Percentiles rank a stretch among this genome's conserved stretches.
Evolutionary conservation across 1,140 invertebrate species (phyloP).

Genomic region (Atopsyche davidsoni): DNA sequence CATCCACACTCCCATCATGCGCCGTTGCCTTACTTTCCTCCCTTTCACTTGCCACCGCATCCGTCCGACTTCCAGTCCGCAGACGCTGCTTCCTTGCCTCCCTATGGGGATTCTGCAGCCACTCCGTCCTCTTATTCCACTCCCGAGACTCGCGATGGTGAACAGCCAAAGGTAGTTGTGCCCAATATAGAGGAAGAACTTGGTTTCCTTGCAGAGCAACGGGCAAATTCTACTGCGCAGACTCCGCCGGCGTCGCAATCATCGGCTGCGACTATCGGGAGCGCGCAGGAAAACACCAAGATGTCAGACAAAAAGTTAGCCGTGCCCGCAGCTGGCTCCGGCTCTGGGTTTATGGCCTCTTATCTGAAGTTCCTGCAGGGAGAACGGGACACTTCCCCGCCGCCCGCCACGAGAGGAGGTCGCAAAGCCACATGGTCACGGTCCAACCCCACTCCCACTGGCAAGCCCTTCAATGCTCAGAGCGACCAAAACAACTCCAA

Average conservation of each 20-base stretch:
- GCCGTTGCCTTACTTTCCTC: constrained; percentile 59
- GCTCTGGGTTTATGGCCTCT: constrained; percentile 75
- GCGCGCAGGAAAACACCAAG: constrained; percentile 46
- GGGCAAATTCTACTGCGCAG: constrained; percentile 48
- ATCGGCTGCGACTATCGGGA: constrained; percentile 37
- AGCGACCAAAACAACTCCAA: constrained; percentile 32
- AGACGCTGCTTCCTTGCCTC: constrained; percentile 56
- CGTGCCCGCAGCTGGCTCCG: constrained; percentile 54
- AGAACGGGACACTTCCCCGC: constrained; percentile 71
- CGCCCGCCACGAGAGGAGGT: constrained; percentile 57
- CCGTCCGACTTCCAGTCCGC: constrained; percentile 57
- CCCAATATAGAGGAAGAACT: constrained; percentile 81
- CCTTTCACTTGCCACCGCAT: constrained; percentile 60
- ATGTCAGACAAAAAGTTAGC: constrained; percentile 50
- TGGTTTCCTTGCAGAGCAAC: constrained; percentile 64
- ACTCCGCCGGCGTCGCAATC: constrained; percentile 44
- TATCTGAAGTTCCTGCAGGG: constrained; percentile 80
- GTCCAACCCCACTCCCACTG: constrained; percentile 40
- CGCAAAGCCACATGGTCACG: constrained; percentile 60
- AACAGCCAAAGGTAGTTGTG: constrained; percentile 73
- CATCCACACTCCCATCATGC: constrained; percentile 58
- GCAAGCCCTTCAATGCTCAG: constrained; percentile 37
- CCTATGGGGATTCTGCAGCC: constrained; percentile 50
- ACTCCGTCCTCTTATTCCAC: constrained; percentile 40
- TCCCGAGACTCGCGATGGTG: constrained; percentile 54